Conservation (phyloP, 1,140 invertebrate species). For the Nylanderia fulva region DNA sequence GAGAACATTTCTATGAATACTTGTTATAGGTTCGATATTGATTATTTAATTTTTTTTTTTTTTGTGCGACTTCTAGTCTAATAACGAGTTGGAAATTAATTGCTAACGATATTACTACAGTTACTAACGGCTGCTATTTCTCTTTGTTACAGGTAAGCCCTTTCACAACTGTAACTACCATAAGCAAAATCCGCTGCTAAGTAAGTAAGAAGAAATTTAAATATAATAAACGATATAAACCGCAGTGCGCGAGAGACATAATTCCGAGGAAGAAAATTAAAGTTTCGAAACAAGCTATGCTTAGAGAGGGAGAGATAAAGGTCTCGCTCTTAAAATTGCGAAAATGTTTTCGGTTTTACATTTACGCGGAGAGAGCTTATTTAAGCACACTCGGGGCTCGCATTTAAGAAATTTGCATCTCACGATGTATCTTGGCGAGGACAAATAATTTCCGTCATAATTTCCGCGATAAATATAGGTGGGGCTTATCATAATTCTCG, state of each 20-base stretch:
- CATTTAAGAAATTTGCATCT: constrained; percentile 14
- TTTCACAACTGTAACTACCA: no score
- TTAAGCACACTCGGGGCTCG: constrained; percentile 9
- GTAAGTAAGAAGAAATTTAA: constrained; percentile 37
- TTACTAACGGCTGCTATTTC: constrained; percentile 26
- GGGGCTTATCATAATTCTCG: constrained; percentile 61
- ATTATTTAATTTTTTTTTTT: not conserved
- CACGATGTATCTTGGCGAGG: constrained; percentile 32
- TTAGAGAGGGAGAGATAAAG: not conserved
- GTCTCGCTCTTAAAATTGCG: constrained; percentile 26
- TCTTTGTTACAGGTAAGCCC: constrained; percentile 54
- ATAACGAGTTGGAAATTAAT: constrained; percentile 26
- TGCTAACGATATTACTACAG: not conserved
- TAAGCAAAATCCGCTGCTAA: not conserved
- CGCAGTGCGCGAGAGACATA: constrained; percentile 27
- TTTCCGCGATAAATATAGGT: constrained; percentile 36
- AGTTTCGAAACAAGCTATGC: constrained; percentile 32
- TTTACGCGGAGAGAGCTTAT: constrained; percentile 25
- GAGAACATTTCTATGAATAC: not conserved
- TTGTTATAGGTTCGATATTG: not conserved
- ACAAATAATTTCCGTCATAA: constrained; percentile 57
- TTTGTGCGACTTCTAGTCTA: not conserved
- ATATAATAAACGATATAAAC: constrained; percentile 7
- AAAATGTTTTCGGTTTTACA: constrained; percentile 33
- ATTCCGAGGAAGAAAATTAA: constrained; percentile 40